Percentiles rank a stretch among this genome's conserved stretches.
Conservation (phyloP, 1,140 invertebrate species). For the Hyles euphorbiae region DNA sequence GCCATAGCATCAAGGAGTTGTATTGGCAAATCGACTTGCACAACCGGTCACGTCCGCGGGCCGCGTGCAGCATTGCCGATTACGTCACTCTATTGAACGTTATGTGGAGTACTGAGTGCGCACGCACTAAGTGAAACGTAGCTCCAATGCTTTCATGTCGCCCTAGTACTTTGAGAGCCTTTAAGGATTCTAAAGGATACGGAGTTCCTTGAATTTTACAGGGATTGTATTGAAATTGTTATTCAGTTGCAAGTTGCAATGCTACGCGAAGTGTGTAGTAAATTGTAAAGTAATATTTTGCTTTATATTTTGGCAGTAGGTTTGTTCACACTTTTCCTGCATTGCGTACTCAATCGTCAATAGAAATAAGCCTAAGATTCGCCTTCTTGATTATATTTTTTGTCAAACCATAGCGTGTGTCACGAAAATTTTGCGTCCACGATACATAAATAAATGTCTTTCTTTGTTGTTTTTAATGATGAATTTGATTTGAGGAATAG, state of each 20-base stretch:
- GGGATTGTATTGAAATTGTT: background rate
- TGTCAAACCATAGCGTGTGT: no score
- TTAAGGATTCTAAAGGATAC: slow-evolving; percentile 52
- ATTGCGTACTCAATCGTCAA: no score
- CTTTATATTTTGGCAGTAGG: no score
- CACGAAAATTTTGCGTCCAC: no score
- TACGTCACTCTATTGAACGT: slow-evolving; percentile 62
- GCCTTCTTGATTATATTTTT: no score
- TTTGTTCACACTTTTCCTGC: no score
- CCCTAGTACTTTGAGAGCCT: slow-evolving; percentile 44
- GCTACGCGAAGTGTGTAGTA: no score
- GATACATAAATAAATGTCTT: no score
- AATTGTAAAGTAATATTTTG: no score
- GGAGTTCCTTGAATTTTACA: slow-evolving; percentile 12
- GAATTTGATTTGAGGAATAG: no score
- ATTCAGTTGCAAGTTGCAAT: background rate
- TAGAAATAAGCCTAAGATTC: no score
- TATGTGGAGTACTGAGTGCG: slow-evolving; percentile 45
- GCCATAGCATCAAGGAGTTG: slow-evolving; percentile 31
- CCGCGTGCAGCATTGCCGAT: slow-evolving; percentile 54
- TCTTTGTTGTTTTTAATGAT: no score
- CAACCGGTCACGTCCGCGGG: slow-evolving; percentile 38
- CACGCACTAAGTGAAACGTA: slow-evolving; percentile 30
- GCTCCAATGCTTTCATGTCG: slow-evolving; percentile 34
- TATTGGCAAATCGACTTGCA: slow-evolving; percentile 45